These are phyloP conservation scores for Drosophila nikananu DNA, from an alignment of 1,140 invertebrate species.

Conservation along the genomic window DNA sequence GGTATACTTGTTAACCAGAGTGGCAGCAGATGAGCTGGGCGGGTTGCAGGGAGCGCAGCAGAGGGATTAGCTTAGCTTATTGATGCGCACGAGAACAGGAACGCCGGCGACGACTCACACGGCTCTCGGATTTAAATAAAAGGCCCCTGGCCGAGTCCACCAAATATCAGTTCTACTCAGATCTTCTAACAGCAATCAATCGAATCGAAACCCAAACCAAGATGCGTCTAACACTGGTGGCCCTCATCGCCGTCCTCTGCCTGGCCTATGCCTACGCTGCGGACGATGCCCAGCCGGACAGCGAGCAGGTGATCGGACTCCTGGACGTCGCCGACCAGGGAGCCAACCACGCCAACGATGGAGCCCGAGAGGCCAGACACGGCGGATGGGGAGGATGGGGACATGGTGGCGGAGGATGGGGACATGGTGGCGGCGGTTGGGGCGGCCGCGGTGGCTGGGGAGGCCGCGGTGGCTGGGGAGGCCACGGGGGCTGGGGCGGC, in stretches of 20 bases:
- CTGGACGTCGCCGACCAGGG: conserved; percentile 48
- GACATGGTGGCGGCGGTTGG: conserved; percentile 2
- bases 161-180: conserved; percentile 50
- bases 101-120: conserved; percentile 13
- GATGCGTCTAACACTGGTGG: conserved; percentile 52
- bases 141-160: conserved; percentile 22
- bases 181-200: conserved; percentile 24
- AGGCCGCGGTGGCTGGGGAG: conserved; percentile 8
- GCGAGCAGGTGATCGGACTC: conserved; percentile 39
- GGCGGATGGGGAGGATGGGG: conserved; percentile 12
- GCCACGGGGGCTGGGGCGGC: background rate
- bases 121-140: conserved; percentile 41
- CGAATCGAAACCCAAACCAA: conserved; percentile 11
- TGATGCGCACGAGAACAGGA: conserved; percentile 58
- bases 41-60: background rate
- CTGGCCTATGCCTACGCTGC: conserved; percentile 45
- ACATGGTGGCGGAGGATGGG: background rate
- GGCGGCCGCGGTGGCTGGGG: conserved; percentile 3
- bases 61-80: conserved; percentile 19
- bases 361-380: conserved; percentile 43
- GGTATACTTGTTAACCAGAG: background rate
- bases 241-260: conserved; percentile 44
- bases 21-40: background rate
- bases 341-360: conserved; percentile 43
- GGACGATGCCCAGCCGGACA: conserved; percentile 20